Conservation (phyloP, 2,888 invertebrate species). For the Polymixis lichenea region DNA sequence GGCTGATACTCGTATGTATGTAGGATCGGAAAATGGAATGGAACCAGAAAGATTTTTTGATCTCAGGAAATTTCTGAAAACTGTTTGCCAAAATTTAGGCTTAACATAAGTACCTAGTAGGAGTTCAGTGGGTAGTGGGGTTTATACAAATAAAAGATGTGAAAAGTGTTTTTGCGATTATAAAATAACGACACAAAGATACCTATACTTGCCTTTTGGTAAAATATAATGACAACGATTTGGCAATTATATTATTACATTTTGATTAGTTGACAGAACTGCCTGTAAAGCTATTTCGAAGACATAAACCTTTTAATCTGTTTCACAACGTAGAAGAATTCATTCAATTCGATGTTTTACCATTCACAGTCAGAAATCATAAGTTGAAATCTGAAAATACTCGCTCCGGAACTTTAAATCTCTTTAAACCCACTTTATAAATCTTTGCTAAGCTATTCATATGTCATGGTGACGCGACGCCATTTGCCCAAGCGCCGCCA, state of each 20-base stretch:
- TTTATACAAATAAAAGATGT: background rate
- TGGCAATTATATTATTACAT: background rate
- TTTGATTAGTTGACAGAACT: too few species aligned
- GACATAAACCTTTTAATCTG: background rate
- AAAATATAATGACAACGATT: background rate
- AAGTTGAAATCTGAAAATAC: slow-evolving; percentile 47
- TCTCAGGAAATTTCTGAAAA: background rate
- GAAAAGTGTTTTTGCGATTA: background rate
- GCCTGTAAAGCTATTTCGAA: background rate
- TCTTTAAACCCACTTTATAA: slow-evolving; percentile 63
- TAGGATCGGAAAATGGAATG: too few species aligned
- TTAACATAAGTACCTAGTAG: too few species aligned
- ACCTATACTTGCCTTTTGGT: background rate
- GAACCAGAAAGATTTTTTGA: background rate
- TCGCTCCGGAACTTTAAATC: slow-evolving; percentile 53
- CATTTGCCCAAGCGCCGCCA: slow-evolving; percentile 68
- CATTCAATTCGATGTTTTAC: background rate
- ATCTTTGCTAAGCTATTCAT: slow-evolving; percentile 68
- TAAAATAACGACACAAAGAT: too few species aligned
- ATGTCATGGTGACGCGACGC: slow-evolving; percentile 65
- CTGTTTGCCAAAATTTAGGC: background rate
- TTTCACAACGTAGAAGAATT: background rate
- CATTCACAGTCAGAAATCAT: slow-evolving; percentile 29
- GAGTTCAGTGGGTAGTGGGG: too few species aligned
- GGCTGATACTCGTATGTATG: too few species aligned